phyloP scores from a whole-genome alignment of 2,888 invertebrate genomes.

The Theretra japonica region DNA sequence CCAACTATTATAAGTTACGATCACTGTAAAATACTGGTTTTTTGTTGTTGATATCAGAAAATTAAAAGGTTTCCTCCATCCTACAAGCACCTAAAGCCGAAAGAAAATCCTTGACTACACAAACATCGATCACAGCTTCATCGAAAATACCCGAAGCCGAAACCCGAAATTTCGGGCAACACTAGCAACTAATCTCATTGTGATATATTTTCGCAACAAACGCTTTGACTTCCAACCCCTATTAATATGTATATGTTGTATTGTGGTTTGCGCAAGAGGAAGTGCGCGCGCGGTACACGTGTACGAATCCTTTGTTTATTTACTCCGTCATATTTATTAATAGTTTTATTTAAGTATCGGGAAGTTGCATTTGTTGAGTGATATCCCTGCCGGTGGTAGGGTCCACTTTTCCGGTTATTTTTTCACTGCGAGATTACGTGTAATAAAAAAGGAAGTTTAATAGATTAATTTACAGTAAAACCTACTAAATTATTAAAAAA shows the following conservation, averaged over 20 bases:
- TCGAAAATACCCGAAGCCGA: neutral
- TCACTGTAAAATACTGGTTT: too few species aligned
- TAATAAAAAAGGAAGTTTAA: too few species aligned
- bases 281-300: constrained; percentile 9
- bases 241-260: constrained; percentile 9
- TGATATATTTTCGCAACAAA: constrained; percentile 18
- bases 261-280: constrained; percentile 17
- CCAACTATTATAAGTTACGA: too few species aligned
- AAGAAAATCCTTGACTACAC: too few species aligned
- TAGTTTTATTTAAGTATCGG: neutral
- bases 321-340: neutral
- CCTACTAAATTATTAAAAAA: too few species aligned
- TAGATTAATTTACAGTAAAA: too few species aligned
- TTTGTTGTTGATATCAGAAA: too few species aligned
- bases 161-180: neutral
- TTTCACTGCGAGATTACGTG: neutral
- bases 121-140: too few species aligned
- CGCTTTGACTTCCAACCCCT: constrained; percentile 16
- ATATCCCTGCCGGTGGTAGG: too few species aligned
- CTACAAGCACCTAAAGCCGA: too few species aligned
- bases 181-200: neutral
- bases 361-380: too few species aligned
- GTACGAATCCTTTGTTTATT: constrained; percentile 24
- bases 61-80: too few species aligned
- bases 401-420: neutral